phyloP scores from a whole-genome alignment of 2,888 invertebrate species.

The Shargacucullia verbasci region DNA sequence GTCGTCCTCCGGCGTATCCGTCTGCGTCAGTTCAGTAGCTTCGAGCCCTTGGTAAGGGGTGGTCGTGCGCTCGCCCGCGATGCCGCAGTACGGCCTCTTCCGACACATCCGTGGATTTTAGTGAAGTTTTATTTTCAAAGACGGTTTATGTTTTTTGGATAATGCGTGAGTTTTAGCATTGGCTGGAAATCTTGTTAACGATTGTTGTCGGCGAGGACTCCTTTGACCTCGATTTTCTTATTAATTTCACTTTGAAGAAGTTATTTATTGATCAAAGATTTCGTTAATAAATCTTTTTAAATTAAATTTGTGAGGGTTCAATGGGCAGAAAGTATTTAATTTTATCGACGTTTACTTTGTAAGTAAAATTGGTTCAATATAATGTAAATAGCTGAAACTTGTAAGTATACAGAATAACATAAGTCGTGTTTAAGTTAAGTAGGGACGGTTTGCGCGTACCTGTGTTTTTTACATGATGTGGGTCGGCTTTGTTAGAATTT shows the following conservation, averaged over 20 bases:
- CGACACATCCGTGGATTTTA: conserved; percentile 64
- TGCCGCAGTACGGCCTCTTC: conserved; percentile 65
- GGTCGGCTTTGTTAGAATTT: conserved; percentile 16
- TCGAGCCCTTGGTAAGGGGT: conserved; percentile 74
- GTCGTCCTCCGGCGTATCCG: conserved; percentile 63
- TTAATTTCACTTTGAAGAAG: conserved; percentile 50
- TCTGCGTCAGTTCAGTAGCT: conserved; percentile 76
- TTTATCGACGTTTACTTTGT: conserved; percentile 23
- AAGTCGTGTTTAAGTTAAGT: conserved; percentile 18
- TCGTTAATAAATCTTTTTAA: conserved; percentile 24
- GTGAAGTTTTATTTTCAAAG: conserved; percentile 74
- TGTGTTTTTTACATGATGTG: conserved; percentile 21
- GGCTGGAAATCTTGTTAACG: conserved; percentile 61
- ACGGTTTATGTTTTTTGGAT: conserved; percentile 56
- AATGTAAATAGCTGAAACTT: conserved; percentile 32
- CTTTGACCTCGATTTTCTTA: conserved; percentile 25
- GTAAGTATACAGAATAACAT: conserved; percentile 35
- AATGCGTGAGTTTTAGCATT: conserved; percentile 65
- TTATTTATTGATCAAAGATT: conserved; percentile 48
- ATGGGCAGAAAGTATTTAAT: conserved; percentile 39
- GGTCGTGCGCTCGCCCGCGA: conserved; percentile 72
- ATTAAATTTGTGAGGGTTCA: conserved; percentile 43
- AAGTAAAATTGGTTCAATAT: conserved; percentile 24
- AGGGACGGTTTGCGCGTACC: conserved; percentile 22
- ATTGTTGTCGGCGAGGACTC: conserved; percentile 25